phyloP scores from a whole-genome alignment of 2,888 invertebrate genomes.

The Aleiodes alternator region DNA sequence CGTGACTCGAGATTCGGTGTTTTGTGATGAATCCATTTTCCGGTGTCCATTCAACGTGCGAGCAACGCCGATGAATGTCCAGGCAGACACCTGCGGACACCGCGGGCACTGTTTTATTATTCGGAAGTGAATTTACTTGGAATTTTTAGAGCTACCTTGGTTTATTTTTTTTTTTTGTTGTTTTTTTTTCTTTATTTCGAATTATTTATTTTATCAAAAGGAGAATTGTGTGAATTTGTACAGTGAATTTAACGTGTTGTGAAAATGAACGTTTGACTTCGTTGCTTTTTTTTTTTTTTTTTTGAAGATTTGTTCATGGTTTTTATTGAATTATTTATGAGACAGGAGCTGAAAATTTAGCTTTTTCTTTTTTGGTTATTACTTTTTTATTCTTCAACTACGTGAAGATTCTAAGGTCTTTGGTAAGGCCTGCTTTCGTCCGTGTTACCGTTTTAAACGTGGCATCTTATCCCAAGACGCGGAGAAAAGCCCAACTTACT shows the following conservation, averaged over 20 bases:
- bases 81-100: constrained; percentile 27
- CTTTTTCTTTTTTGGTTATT: background rate
- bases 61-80: constrained; percentile 20
- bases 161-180: background rate
- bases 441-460: constrained; percentile 49
- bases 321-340: background rate
- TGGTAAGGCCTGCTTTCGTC: constrained; percentile 18
- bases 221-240: too few relatives aligned
- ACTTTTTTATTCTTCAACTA: background rate
- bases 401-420: constrained; percentile 27
- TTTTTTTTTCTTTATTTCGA: constrained; percentile 3
- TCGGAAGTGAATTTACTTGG: constrained; percentile 14
- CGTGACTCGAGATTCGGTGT: constrained; percentile 9
- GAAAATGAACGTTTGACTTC: too few relatives aligned
- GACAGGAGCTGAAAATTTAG: background rate
- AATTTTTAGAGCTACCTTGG: constrained; percentile 5
- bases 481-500: constrained; percentile 57
- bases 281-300: too few relatives aligned
- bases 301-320: too few relatives aligned
- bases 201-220: background rate
- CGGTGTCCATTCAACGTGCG: background rate
- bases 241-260: too few relatives aligned
- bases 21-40: constrained; percentile 16
- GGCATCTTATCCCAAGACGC: constrained; percentile 51
- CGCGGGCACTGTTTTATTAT: constrained; percentile 10